Percentiles rank a stretch among this genome's conserved stretches.
These are phyloP conservation scores for Tetragonula carbonaria DNA, from an alignment of 2,888 invertebrate genomes.

Conservation along the genomic window DNA sequence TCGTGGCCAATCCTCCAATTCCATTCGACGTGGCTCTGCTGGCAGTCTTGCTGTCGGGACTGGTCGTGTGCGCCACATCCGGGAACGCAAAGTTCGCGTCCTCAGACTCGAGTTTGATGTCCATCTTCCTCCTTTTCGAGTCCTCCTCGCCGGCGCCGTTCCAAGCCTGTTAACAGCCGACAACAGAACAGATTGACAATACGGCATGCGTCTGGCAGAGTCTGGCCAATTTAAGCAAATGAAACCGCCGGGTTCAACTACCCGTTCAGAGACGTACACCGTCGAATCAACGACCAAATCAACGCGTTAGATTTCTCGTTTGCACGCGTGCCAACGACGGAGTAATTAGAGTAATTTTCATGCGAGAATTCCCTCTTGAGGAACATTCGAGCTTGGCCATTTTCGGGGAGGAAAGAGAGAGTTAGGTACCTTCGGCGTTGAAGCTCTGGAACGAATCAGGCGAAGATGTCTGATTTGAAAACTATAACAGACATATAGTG, in stretches of 20 bases:
- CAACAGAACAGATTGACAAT: slow-evolving; percentile 36
- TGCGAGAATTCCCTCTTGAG: too few species aligned
- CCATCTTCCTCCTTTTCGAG: slow-evolving; percentile 87
- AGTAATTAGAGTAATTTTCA: slow-evolving; percentile 11
- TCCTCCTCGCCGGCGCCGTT: slow-evolving; percentile 84
- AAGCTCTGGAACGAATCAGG: background rate
- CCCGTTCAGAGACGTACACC: slow-evolving; percentile 65
- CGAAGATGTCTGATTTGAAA: background rate
- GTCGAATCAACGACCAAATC: slow-evolving; percentile 47
- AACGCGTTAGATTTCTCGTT: slow-evolving; percentile 40
- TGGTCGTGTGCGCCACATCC: slow-evolving; percentile 83
- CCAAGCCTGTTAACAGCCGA: slow-evolving; percentile 74
- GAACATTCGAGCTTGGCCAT: background rate
- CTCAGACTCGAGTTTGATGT: slow-evolving; percentile 90
- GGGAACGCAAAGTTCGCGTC: slow-evolving; percentile 89
- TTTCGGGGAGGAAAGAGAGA: background rate
- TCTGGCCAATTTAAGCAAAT: slow-evolving; percentile 67
- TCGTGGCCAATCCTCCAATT: slow-evolving; percentile 61
- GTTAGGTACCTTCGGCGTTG: background rate
- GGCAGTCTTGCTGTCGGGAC: slow-evolving; percentile 72
- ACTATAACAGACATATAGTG: too few species aligned
- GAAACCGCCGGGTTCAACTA: slow-evolving; percentile 77
- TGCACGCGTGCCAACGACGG: background rate
- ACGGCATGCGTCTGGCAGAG: slow-evolving; percentile 28
- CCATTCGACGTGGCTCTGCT: slow-evolving; percentile 65